A percentile compares a stretch with the other conserved stretches of the same genome.
Evolutionary conservation across 2,888 invertebrate species (phyloP).

Genomic region (Drosophila anomalata): DNA sequence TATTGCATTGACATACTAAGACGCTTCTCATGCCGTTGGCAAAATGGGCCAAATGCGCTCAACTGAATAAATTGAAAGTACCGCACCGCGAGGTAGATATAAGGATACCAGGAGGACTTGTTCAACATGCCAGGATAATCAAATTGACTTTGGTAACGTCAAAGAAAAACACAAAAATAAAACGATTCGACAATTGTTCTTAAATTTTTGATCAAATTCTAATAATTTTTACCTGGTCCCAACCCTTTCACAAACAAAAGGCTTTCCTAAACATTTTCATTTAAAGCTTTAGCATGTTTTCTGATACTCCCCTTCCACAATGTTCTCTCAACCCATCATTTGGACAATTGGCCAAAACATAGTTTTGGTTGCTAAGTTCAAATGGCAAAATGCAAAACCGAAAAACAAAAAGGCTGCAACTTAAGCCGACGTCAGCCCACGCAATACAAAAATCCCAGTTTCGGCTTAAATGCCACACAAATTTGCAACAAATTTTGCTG

Average conservation of each 20-base stretch:
- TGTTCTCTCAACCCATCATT: constrained; percentile 26
- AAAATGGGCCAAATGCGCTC: constrained; percentile 41
- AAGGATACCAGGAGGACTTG: not conserved
- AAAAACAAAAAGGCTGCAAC: constrained; percentile 35
- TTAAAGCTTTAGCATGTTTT: not conserved
- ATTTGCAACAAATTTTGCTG: constrained; percentile 58
- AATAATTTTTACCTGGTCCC: too few species aligned
- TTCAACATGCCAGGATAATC: not conserved
- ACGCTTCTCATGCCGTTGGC: constrained; percentile 29
- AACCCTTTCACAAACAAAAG: too few species aligned
- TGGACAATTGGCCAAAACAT: constrained; percentile 23
- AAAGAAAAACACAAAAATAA: too few species aligned
- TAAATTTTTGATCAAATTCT: too few species aligned
- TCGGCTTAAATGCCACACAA: constrained; percentile 44
- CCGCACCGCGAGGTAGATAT: constrained; percentile 10
- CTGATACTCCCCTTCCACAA: not conserved
- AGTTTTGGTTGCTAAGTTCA: constrained; percentile 20
- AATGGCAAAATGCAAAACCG: constrained; percentile 26
- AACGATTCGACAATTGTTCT: too few species aligned
- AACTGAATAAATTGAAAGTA: constrained; percentile 31
- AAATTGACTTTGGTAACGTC: not conserved
- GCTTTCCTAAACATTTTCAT: not conserved
- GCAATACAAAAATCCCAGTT: constrained; percentile 44
- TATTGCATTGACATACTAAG: constrained; percentile 71
- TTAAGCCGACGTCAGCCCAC: constrained; percentile 50